phyloP scores from a whole-genome alignment of 2,888 invertebrate genomes.

The Gortyna flavago region DNA sequence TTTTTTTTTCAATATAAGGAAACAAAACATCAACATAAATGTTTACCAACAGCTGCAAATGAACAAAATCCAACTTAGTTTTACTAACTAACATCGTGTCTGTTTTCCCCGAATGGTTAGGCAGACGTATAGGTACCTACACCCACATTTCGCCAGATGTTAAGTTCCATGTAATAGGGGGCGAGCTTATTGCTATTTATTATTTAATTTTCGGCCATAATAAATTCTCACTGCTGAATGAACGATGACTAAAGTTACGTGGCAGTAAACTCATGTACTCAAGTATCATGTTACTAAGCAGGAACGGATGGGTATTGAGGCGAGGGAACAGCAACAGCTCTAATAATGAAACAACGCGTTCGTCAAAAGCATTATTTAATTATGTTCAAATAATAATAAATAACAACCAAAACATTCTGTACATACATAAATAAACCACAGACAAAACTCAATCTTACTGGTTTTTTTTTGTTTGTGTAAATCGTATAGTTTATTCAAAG shows the following conservation, averaged over 20 bases:
- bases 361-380: constrained; percentile 68
- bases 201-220: neutral
- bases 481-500: neutral
- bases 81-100: no score
- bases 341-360: constrained; percentile 22
- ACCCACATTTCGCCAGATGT: no score
- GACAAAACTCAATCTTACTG: constrained; percentile 59
- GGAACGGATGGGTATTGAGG: neutral
- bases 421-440: constrained; percentile 71
- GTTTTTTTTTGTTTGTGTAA: constrained; percentile 13
- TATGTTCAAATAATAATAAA: constrained; percentile 59
- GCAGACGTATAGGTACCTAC: no score
- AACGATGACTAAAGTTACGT: neutral
- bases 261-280: neutral
- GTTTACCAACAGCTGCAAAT: no score
- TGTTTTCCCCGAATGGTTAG: no score
- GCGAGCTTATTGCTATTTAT: neutral
- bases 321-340: neutral
- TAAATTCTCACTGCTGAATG: neutral
- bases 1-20: no score
- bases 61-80: no score
- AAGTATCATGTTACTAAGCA: neutral
- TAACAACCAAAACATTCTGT: constrained; percentile 62
- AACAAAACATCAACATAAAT: no score
- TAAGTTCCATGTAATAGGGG: no score